Base-by-base conservation (phyloP, 1,140 invertebrate genomes). In the Gyrodactylus salaris region DNA sequence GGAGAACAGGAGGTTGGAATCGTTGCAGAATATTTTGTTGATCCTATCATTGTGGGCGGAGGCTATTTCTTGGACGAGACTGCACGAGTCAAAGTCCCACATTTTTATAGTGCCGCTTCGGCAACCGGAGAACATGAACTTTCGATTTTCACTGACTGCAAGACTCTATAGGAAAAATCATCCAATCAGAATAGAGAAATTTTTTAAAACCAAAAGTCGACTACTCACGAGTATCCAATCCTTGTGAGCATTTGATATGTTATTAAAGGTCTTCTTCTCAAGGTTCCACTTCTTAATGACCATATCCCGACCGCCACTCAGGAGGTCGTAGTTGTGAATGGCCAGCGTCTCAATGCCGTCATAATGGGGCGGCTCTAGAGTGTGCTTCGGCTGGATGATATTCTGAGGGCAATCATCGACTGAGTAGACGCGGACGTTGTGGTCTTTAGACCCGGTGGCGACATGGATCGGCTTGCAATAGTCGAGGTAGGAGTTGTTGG, bases 231-330 rank as follows among this genome's bases (percentile, higher is more conserved):
- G 86, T 72, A 91, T 86, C 89, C 88, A 91, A 79, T 89, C 88
- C 79, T 87, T 88, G 80, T 91, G 89, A 27, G 88, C 88, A 79
- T 87, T 87, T 79, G 88, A 89, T 22, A 89, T 78, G 26, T 87
- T 88, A 84, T 89, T 82, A 25, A 84, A 77, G 75, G 69, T 7
- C 34, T 68, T 23, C 1, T 20, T 21, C 68, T 73, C 78, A 2
- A 90, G 80, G 77, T 87, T 85, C 88, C 88, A 91, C 77, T 88
- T 87, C 82, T 91, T 91, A 77, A 91, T 87, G 78, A 87, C 88
- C 79, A 85, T 87, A 79, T 91, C 89, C 25, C 89, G 80, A 0
- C 88, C 89, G 72, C 88, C 89, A 78, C 87, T 88, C 82, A 89
- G 91, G 20, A 91, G 80, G 1, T 82, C 84, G 71, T 84, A 80